Evolutionary conservation across 2,113 vertebrate species (phyloP).

Genomic region (Hystrix cristata): DNA sequence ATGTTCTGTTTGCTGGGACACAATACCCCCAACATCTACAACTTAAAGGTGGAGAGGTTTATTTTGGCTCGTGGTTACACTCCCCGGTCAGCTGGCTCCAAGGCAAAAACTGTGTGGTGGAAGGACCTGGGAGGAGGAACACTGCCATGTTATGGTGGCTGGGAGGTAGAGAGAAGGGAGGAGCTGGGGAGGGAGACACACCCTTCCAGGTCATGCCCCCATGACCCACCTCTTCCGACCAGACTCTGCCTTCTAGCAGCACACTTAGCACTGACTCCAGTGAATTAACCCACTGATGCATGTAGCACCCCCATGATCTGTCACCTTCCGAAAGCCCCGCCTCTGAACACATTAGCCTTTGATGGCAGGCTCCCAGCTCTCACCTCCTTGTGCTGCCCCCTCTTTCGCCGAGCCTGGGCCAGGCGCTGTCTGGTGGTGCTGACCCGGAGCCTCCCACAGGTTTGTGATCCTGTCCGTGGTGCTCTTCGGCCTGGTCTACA

Average conservation of each 20-base stretch:
- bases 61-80: not conserved
- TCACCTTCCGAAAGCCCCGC: not conserved
- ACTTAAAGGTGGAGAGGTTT: not conserved
- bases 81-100: not conserved
- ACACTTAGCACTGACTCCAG: not conserved
- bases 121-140: too few relatives aligned
- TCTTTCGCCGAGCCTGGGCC: fast-evolving
- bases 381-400: fast-evolving
- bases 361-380: not conserved
- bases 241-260: too few relatives aligned
- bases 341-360: not conserved
- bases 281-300: not conserved
- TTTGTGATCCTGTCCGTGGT: conserved; percentile 99
- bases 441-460: conserved; percentile 85
- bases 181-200: not conserved
- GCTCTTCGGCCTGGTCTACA: conserved; percentile 97
- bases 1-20: not conserved
- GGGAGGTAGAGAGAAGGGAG: not conserved
- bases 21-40: not conserved
- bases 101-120: not conserved
- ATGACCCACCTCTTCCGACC: not conserved
- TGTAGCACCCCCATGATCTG: not conserved
- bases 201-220: not conserved
- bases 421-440: not conserved
- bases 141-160: not conserved